These are phyloP conservation scores for Ruditapes philippinarum DNA, from an alignment of 1,140 invertebrate species.

Conservation along the genomic window DNA sequence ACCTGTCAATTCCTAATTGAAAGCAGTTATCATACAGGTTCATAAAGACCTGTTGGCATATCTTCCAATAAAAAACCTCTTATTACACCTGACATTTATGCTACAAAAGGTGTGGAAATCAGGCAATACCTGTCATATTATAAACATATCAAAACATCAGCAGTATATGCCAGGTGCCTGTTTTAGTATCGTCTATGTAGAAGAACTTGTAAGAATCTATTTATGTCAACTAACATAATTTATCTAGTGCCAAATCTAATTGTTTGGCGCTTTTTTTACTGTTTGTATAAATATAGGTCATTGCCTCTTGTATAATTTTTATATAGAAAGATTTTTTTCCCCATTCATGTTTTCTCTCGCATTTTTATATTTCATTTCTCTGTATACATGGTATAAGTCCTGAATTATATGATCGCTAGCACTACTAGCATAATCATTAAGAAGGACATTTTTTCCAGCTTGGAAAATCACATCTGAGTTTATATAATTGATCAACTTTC, in stretches of 20 bases:
- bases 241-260: neutral
- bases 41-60: no score
- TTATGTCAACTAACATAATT: neutral
- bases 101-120: neutral
- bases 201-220: conserved; percentile 10
- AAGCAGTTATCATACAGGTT: no score
- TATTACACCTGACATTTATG: neutral
- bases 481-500: no score
- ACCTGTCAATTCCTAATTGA: no score
- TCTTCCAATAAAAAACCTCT: no score
- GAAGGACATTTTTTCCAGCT: no score
- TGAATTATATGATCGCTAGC: no score
- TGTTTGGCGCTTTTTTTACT: neutral
- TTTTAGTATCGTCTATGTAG: neutral
- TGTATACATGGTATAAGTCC: no score
- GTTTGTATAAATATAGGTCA: neutral
- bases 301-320: neutral
- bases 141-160: neutral
- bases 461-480: no score
- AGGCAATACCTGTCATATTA: neutral
- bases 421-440: no score
- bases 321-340: neutral
- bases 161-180: neutral
- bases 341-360: neutral
- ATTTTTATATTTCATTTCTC: neutral